Conservation (phyloP, 1,140 invertebrate genomes). For the Aleiodes sp. region DNA sequence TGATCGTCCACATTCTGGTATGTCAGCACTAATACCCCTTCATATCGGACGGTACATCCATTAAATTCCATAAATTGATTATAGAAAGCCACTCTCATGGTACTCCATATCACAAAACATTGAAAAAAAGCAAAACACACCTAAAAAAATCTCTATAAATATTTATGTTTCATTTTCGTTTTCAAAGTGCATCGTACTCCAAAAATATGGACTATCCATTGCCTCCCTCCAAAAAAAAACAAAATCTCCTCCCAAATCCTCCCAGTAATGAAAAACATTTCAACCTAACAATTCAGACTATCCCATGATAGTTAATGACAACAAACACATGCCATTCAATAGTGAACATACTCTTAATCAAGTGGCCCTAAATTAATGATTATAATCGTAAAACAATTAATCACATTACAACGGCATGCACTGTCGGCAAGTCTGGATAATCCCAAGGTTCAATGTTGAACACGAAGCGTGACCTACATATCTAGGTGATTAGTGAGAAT, state of each 20-base stretch:
- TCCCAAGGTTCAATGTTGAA: slow-evolving; percentile 6
- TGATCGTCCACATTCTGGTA: background rate
- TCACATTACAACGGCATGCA: slow-evolving; percentile 15
- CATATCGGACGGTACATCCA: background rate
- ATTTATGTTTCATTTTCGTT: background rate
- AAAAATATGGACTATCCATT: too few relatives aligned
- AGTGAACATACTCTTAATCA: background rate
- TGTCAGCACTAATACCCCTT: background rate
- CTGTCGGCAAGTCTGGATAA: slow-evolving; percentile 21
- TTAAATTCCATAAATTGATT: slow-evolving; percentile 5
- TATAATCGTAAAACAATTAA: slow-evolving; percentile 28
- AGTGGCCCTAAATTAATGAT: background rate
- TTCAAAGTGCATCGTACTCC: too few relatives aligned
- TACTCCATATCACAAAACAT: background rate
- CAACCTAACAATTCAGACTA: too few relatives aligned
- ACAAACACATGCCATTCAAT: background rate
- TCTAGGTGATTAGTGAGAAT: slow-evolving; percentile 2
- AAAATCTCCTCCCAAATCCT: background rate
- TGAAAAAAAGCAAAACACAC: too few relatives aligned
- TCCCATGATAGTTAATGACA: too few relatives aligned
- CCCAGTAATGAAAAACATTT: too few relatives aligned
- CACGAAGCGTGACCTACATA: background rate
- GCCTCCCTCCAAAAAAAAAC: background rate
- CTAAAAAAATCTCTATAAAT: background rate
- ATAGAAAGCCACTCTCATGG: background rate